Conservation (phyloP, 2,113 vertebrate species). For the Monarcha castaneiventris region DNA sequence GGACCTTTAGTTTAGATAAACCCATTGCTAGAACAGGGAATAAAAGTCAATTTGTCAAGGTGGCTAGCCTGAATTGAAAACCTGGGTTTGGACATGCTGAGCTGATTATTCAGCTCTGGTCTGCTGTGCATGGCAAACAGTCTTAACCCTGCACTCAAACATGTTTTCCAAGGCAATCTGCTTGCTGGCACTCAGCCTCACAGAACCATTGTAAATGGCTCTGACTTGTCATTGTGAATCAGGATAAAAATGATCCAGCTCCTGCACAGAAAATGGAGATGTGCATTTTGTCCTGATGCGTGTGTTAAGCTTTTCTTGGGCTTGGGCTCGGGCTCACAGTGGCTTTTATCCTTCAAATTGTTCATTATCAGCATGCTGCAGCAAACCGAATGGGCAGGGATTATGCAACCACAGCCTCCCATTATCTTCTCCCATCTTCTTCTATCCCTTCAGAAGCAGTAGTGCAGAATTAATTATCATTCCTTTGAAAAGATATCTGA, state of each 20-base stretch:
- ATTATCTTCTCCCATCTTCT: slow-evolving; percentile 24
- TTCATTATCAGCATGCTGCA: background rate
- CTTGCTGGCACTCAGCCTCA: slow-evolving; percentile 5
- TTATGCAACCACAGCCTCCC: background rate
- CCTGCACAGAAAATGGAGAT: background rate
- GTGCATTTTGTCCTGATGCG: background rate
- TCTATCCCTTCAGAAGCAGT: slow-evolving; percentile 8
- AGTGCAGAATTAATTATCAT: slow-evolving; percentile 49
- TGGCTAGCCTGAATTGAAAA: background rate
- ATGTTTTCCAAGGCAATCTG: slow-evolving; percentile 28
- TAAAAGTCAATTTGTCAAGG: background rate
- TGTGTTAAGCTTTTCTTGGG: background rate
- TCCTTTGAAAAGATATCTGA: slow-evolving; percentile 36
- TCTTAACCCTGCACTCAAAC: background rate
- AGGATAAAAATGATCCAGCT: slow-evolving; percentile 5
- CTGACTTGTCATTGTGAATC: slow-evolving; percentile 33
- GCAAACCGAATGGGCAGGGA: background rate
- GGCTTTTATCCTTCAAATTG: background rate
- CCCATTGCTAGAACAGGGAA: background rate
- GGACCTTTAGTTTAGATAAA: background rate
- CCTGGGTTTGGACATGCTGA: background rate
- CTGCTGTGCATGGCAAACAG: background rate
- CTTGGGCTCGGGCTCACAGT: background rate
- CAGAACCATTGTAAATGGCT: background rate
- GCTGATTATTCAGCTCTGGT: background rate